A percentile compares a stretch with the other conserved stretches of the same genome.
Evolutionary conservation across 2,888 invertebrate genomes (phyloP).

Genomic region (Amblyjoppa fuscipennis): DNA sequence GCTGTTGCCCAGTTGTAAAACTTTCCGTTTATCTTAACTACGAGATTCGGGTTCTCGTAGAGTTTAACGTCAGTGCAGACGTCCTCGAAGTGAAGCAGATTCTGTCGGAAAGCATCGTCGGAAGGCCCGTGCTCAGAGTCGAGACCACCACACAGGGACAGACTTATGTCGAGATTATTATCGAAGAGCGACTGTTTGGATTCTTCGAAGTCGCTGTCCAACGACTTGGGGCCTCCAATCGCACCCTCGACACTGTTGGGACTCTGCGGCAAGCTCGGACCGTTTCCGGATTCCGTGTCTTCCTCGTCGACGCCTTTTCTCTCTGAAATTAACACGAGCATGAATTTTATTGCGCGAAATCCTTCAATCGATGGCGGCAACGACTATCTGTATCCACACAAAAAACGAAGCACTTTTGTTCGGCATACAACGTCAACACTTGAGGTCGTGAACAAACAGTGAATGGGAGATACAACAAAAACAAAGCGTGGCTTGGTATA

Average conservation of each 20-base stretch:
- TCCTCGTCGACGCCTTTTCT: conserved; percentile 90
- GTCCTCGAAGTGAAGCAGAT: conserved; percentile 86
- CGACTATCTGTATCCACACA: neutral
- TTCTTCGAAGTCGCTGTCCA: conserved; percentile 95
- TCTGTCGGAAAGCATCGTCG: conserved; percentile 88
- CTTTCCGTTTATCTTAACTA: conserved; percentile 94
- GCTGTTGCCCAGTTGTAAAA: conserved; percentile 97
- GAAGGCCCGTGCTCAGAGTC: conserved; percentile 86
- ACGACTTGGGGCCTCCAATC: conserved; percentile 88
- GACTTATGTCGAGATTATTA: conserved; percentile 87
- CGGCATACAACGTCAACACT: neutral
- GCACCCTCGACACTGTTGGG: conserved; percentile 95
- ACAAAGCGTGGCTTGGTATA: conserved; percentile 19
- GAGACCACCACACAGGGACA: conserved; percentile 92
- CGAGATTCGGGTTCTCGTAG: conserved; percentile 92
- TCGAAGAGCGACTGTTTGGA: conserved; percentile 86
- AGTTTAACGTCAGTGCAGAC: conserved; percentile 90
- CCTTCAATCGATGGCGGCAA: neutral
- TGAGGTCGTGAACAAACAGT: conserved; percentile 18
- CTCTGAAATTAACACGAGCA: conserved; percentile 71
- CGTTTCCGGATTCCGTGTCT: conserved; percentile 98
- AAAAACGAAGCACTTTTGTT: neutral
- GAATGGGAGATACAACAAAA: neutral
- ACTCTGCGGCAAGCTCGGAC: conserved; percentile 97
- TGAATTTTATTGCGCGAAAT: conserved; percentile 2